These are phyloP conservation scores for Mormyrops boulengeri DNA, from an alignment of 2,797 vertebrate species.

Conservation along the genomic window DNA sequence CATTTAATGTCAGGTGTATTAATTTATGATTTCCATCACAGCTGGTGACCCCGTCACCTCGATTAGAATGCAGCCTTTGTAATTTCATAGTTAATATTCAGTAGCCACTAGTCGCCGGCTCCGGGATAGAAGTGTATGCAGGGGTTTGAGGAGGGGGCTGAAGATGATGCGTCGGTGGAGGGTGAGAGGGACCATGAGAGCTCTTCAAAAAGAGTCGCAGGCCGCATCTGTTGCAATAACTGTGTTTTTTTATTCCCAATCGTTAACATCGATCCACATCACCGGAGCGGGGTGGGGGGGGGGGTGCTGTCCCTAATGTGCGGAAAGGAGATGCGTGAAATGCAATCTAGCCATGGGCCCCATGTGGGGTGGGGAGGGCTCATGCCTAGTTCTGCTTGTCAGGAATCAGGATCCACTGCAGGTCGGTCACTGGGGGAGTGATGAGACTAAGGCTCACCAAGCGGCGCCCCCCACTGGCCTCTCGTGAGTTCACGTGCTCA, in stretches of 20 bases:
- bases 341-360: neutral
- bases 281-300: neutral
- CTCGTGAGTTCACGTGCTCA: neutral
- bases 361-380: neutral
- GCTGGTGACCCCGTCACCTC: constrained; percentile 69
- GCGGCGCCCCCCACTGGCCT: neutral
- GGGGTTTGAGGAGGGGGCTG: constrained; percentile 52
- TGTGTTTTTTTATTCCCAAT: neutral
- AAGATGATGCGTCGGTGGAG: constrained; percentile 1
- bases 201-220: neutral
- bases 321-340: neutral
- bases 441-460: too few relatives aligned
- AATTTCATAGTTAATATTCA: constrained; percentile 80
- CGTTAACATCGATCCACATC: neutral
- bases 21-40: constrained; percentile 75
- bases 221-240: neutral
- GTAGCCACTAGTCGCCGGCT: constrained; percentile 68
- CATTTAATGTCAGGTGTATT: constrained; percentile 70
- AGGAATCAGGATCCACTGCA: neutral
- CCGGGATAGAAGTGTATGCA: constrained; percentile 50
- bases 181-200: constrained; percentile 38
- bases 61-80: constrained; percentile 76
- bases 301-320: neutral
- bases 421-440: neutral
- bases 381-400: neutral